Evolutionary conservation across 2,888 invertebrate genomes (phyloP), one percentile per base, ranked within the genome.

Genomic region (Sesia apiformis): DNA sequence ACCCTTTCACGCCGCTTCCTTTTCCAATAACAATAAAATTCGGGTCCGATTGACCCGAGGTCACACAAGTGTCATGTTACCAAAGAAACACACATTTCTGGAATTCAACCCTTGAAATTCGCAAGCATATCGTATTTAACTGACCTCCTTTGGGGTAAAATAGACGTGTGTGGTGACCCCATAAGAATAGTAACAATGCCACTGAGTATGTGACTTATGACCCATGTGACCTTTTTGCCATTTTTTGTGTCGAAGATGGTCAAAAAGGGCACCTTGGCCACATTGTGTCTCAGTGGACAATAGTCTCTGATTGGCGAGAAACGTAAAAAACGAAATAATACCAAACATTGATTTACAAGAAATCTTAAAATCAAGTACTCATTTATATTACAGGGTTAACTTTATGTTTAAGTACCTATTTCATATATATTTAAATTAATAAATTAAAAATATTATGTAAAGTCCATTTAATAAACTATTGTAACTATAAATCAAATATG

Each of bases 1-100:
- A 58, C 56, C 52, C 49, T 49, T 55, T 46, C 39, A 50, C 52
- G 52, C 38, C 6, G 39, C 5, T 39, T 39, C 38, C 38, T 51
- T 39, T 39, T 39, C 38, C 52, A 58, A 56, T 38, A 38, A 50
- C 50, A 50, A 50, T 50, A 50, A 50, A 4, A 38, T 38, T 6
- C 38, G 50, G 50, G 38, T 38, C 50, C 38, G 8, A 50, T 50
- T 85, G 86, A 84, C 85, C 87, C 69, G 58, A 59, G 81, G 84
- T 86, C 84, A 78, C 87, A 87, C 86, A 73, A 62, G 64, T 82
- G 81, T 88, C 77, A 46, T 52, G 69, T 88, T 79, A 67, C 87
- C 53, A 67, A 72, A 71, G 69, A 72, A 76, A 76, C 69, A 69
- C 77, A 74, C 66, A 75, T 74, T 79, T 76, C 67, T 67, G 76